Base-by-base conservation (phyloP, 2,888 invertebrate species). In the Camptogramma bilineatum region DNA sequence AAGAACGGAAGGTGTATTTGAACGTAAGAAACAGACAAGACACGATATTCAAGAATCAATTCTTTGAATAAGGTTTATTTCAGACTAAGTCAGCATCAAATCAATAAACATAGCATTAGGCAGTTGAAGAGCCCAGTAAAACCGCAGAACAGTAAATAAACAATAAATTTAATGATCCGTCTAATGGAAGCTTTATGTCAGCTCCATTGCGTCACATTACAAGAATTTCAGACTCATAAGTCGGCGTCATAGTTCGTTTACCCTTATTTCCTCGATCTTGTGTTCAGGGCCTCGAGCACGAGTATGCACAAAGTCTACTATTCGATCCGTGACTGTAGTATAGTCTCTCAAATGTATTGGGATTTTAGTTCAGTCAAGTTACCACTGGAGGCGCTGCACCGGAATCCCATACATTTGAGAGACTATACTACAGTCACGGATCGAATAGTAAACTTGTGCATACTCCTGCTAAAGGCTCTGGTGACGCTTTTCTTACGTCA, bases 151-250 rank as follows among this genome's bases (percentile, higher is more conserved):
- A 57, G 54, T 61, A 68, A 69, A 69, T 64, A 62, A 61, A 64
- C 63, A 61, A 60, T 67, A 60, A 63, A 68, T 58, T 62, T 69
- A 68, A 68, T 68, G 61, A 66, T 10, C 42, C 47, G 48, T 48
- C 62, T 60, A 63, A 61, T 61, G 50, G 52, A 55, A 62, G 52
- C 52, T 64, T 61, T 57, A 52, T 66, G 50, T 58, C 10, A 58
- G 57, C 52, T 47, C 21, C 24, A 51, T 60, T 50, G 18, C 44
- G 50, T 47, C 34, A 66, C 48, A 55, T 64, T 60, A 56, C 53
- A 18, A 50, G 52, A 67, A 57, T 44, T 63, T 57, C 51, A 60
- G 54, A 39, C 47, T 54, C 57, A 56, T 53, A 58, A 47, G 16
- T 18, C 19, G 44, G n/a, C 60, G 44, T 46, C 60, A 54, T 48